phyloP scores from a whole-genome alignment of 2,113 vertebrate genomes.

The Varanus salvator region DNA sequence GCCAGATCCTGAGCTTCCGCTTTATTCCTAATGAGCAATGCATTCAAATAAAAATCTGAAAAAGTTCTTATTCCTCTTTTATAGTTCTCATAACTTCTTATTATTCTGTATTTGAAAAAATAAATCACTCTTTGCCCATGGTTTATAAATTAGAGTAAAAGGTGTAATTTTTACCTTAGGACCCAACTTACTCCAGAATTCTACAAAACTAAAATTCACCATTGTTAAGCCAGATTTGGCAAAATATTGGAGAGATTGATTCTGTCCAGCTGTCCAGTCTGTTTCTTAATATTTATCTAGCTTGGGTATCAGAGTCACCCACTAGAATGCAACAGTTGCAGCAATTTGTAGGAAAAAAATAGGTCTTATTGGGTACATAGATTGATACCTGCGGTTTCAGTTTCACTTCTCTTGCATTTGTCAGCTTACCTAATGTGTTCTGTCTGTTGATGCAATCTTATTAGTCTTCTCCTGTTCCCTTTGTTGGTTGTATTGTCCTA shows the following conservation, averaged over 20 bases:
- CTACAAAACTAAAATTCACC: background rate
- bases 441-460: background rate
- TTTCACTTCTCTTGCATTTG: background rate
- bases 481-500: background rate
- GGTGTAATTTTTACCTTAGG: background rate
- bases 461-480: background rate
- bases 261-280: background rate
- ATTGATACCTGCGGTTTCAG: background rate
- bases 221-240: background rate
- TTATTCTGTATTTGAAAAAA: background rate
- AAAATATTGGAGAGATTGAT: background rate
- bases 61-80: background rate
- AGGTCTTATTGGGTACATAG: background rate
- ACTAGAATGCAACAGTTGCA: background rate
- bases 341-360: background rate
- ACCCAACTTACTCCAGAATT: background rate
- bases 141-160: background rate
- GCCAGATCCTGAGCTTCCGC: background rate
- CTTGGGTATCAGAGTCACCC: background rate
- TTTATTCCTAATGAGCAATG: background rate
- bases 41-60: background rate
- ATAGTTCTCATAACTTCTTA: background rate
- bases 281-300: background rate
- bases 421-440: background rate
- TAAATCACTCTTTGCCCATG: background rate